These are phyloP conservation scores for Sepioteuthis lessoniana DNA, from an alignment of 2,888 invertebrate genomes.

Conservation along the genomic window DNA sequence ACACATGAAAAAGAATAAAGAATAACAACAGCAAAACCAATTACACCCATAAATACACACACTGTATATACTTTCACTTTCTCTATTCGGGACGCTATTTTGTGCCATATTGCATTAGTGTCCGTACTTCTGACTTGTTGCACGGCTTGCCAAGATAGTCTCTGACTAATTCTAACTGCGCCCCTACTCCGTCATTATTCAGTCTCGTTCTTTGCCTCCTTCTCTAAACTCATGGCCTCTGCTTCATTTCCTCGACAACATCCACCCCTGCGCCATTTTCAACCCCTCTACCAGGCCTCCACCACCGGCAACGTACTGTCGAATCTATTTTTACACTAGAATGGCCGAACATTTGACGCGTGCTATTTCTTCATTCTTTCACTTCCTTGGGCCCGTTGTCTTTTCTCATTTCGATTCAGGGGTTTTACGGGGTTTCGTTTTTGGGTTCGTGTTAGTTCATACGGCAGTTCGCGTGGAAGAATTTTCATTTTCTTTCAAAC, in stretches of 20 bases:
- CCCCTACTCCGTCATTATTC: background rate
- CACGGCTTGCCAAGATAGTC: background rate
- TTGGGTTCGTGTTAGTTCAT: background rate
- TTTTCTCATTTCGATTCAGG: background rate
- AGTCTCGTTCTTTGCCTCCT: background rate
- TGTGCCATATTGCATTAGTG: background rate
- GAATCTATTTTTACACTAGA: constrained; percentile 33
- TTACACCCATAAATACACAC: background rate
- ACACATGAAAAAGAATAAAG: background rate
- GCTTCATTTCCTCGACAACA: background rate
- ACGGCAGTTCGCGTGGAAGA: background rate
- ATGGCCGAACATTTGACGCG: background rate
- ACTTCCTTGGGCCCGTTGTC: background rate
- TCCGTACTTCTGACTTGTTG: background rate
- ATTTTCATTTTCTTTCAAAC: background rate
- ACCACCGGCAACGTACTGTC: background rate
- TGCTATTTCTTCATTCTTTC: background rate
- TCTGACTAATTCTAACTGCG: background rate
- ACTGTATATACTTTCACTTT: constrained; percentile 6
- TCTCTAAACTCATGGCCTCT: background rate
- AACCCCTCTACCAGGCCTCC: background rate
- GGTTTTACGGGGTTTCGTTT: background rate
- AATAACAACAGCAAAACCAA: constrained; percentile 6
- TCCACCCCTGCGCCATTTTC: no score
- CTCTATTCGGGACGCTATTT: background rate